phyloP scores from a whole-genome alignment of 2,113 vertebrate genomes.

The Protobothrops mucrosquamatus region DNA sequence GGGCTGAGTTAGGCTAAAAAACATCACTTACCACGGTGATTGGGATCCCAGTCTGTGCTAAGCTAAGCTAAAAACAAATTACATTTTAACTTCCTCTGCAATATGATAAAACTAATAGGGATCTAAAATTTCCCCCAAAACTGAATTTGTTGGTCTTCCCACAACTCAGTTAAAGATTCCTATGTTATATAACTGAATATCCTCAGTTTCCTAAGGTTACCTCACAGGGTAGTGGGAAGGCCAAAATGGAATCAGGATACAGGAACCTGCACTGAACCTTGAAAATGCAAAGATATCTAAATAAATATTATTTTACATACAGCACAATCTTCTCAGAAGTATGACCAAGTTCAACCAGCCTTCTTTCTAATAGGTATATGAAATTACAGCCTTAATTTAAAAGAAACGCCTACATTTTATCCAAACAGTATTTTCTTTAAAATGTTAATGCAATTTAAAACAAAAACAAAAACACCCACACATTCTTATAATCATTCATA shows the following conservation, averaged over 20 bases:
- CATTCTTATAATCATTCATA: neutral
- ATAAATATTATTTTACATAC: neutral
- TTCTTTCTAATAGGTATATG: neutral
- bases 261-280: neutral
- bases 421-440: neutral
- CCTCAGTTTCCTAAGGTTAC: neutral
- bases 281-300: neutral
- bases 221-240: neutral
- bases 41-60: neutral
- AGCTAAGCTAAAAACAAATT: neutral
- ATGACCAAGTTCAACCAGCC: neutral
- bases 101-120: neutral
- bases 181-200: neutral
- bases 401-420: neutral
- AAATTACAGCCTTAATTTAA: neutral
- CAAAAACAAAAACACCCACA: neutral
- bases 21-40: neutral
- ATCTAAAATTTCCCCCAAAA: neutral
- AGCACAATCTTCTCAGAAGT: neutral
- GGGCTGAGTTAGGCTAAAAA: neutral
- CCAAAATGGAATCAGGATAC: neutral
- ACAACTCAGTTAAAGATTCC: neutral
- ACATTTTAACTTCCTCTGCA: neutral
- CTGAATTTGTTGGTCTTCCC: neutral
- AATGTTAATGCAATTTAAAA: neutral